These are phyloP conservation scores for Rhopilema esculentum DNA, from an alignment of 30 jellyfish, hydroid and myxozoan species.

Conservation along the genomic window DNA sequence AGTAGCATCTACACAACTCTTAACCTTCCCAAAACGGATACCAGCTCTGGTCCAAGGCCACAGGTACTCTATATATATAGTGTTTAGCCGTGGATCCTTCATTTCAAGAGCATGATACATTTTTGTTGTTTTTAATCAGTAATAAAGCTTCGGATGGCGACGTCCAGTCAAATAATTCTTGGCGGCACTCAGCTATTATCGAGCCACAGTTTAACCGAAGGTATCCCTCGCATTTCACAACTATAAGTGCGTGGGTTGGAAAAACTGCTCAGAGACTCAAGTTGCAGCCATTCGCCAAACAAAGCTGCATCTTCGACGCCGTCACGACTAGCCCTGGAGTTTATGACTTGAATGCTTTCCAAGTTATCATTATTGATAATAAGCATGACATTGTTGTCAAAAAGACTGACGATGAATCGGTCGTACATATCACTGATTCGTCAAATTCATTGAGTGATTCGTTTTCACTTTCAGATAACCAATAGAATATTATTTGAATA, in stretches of 20 bases:
- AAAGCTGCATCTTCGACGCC: conserved; percentile 34
- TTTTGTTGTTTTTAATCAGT: neutral
- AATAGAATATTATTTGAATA: neutral
- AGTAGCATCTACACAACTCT: no score
- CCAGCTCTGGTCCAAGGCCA: no score
- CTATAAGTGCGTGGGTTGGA: conserved; percentile 46
- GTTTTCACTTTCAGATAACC: neutral
- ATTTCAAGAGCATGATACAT: neutral
- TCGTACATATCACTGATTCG: conserved; percentile 33
- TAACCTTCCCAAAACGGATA: no score
- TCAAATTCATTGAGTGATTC: neutral
- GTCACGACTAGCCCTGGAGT: conserved; percentile 48
- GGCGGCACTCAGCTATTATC: neutral
- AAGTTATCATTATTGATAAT: neutral
- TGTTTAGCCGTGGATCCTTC: no score
- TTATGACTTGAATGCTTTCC: conserved; percentile 45
- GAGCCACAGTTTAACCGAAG: neutral
- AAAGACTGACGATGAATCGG: conserved; percentile 32
- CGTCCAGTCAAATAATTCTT: neutral
- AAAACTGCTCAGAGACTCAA: conserved; percentile 33
- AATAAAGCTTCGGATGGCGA: neutral
- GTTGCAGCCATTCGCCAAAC: conserved; percentile 35
- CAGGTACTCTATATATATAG: no score
- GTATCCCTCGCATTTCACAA: conserved; percentile 8
- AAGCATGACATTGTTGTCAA: conserved; percentile 12